Evolutionary conservation across 2,797 vertebrate genomes (phyloP).

Genomic region (Tenualosa ilisha): DNA sequence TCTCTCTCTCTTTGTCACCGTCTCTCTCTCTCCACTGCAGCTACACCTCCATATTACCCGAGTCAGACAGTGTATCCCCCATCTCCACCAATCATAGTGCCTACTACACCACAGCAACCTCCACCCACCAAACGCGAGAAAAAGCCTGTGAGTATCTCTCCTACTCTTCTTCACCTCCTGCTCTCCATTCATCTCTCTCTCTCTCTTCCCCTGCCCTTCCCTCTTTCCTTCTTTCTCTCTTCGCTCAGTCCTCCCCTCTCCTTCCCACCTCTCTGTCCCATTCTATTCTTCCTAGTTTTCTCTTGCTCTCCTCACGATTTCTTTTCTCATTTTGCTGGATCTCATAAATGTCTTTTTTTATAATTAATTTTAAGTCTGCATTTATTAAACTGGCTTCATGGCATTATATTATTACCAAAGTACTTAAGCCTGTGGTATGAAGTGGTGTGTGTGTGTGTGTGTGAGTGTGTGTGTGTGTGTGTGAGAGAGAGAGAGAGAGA

Average conservation of each 20-base stretch:
- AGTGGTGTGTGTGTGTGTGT: background rate
- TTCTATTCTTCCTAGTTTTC: background rate
- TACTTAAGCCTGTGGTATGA: background rate
- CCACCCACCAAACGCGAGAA: slow-evolving; percentile 95
- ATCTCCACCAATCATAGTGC: slow-evolving; percentile 94
- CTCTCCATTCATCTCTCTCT: background rate
- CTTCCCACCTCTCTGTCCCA: slow-evolving; percentile 39
- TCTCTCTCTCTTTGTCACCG: slow-evolving; percentile 59
- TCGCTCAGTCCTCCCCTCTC: slow-evolving; percentile 1
- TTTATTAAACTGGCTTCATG: background rate
- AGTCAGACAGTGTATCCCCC: slow-evolving; percentile 91
- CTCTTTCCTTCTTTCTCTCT: background rate
- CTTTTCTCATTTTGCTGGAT: background rate
- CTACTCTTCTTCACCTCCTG: background rate
- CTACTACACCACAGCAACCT: slow-evolving; percentile 92
- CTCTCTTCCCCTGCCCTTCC: background rate
- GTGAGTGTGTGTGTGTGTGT: too few species aligned
- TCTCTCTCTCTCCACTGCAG: slow-evolving; percentile 55
- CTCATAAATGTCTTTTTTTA: too few species aligned
- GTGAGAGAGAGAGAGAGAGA: too few species aligned
- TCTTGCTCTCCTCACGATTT: background rate
- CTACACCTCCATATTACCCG: slow-evolving; percentile 88
- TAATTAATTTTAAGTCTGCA: background rate
- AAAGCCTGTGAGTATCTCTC: slow-evolving; percentile 84
- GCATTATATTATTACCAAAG: background rate